These are phyloP conservation scores for Dendrolimus pini DNA, from an alignment of 2,888 invertebrate genomes.

Conservation along the genomic window DNA sequence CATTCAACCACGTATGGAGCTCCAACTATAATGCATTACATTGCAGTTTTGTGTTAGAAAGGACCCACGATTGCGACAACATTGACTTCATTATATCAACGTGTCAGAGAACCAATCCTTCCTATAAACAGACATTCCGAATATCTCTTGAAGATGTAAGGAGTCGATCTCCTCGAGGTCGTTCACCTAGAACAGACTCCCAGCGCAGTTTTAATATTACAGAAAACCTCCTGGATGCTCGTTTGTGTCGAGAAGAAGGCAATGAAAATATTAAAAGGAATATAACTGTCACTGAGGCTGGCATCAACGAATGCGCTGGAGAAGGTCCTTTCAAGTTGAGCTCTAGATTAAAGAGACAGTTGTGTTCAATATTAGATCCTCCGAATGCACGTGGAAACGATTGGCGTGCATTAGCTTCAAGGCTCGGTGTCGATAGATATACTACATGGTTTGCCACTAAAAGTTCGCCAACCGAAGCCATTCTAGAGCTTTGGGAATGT, in stretches of 20 bases:
- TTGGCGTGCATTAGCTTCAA: conserved; percentile 97
- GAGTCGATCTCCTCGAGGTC: conserved; percentile 62
- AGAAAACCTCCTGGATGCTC: conserved; percentile 63
- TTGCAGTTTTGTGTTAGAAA: conserved; percentile 91
- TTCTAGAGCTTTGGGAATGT: conserved; percentile 97
- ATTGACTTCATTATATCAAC: conserved; percentile 66
- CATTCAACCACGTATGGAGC: conserved; percentile 95
- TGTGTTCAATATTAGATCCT: conserved; percentile 86
- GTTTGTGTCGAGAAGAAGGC: conserved; percentile 66
- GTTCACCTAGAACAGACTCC: conserved; percentile 65
- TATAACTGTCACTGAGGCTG: conserved; percentile 78
- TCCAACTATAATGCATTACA: conserved; percentile 90
- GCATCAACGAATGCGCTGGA: conserved; percentile 77
- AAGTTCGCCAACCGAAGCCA: conserved; percentile 96
- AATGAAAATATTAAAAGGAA: conserved; percentile 66
- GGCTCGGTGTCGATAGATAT: conserved; percentile 95
- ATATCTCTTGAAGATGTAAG: conserved; percentile 65
- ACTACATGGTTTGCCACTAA: conserved; percentile 98
- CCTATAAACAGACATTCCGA: conserved; percentile 69
- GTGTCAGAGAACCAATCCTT: conserved; percentile 67
- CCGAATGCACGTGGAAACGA: conserved; percentile 95
- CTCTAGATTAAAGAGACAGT: conserved; percentile 72
- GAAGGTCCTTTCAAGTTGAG: conserved; percentile 79
- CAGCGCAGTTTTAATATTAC: conserved; percentile 69
- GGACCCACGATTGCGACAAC: conserved; percentile 76